These are phyloP conservation scores for Podiceps cristatus DNA, from an alignment of 2,113 vertebrate genomes.

Conservation along the genomic window DNA sequence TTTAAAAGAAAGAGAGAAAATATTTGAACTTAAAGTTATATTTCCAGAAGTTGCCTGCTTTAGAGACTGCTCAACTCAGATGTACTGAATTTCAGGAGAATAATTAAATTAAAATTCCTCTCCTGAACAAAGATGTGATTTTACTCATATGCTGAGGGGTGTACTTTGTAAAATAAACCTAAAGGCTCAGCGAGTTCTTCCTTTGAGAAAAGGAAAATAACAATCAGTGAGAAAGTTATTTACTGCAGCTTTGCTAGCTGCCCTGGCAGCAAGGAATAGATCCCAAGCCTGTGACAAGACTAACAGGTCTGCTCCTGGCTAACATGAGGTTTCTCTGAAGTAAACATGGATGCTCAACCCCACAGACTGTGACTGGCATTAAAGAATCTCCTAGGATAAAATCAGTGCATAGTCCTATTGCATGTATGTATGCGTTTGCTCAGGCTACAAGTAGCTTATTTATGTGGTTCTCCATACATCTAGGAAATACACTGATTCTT, in stretches of 20 bases:
- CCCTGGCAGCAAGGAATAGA: neutral
- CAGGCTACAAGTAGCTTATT: neutral
- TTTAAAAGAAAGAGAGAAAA: neutral
- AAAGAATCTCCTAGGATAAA: neutral
- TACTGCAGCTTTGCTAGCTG: neutral
- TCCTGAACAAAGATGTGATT: neutral
- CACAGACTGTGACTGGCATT: neutral
- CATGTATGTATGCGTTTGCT: neutral
- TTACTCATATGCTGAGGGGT: neutral
- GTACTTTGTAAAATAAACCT: neutral
- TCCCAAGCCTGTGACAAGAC: neutral
- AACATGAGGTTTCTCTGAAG: neutral
- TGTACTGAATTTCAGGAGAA: neutral
- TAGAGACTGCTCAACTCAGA: neutral
- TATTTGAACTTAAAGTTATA: neutral
- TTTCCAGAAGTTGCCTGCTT: neutral
- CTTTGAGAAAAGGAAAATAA: neutral
- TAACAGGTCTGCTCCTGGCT: neutral
- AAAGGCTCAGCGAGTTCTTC: neutral
- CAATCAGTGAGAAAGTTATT: neutral
- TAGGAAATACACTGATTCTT: neutral
- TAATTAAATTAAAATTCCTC: neutral
- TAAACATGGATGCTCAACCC: neutral
- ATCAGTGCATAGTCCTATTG: accelerated
- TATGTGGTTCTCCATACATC: neutral